phyloP scores from a whole-genome alignment of 2,797 vertebrate species.

The Percopsis omiscomaycus region DNA sequence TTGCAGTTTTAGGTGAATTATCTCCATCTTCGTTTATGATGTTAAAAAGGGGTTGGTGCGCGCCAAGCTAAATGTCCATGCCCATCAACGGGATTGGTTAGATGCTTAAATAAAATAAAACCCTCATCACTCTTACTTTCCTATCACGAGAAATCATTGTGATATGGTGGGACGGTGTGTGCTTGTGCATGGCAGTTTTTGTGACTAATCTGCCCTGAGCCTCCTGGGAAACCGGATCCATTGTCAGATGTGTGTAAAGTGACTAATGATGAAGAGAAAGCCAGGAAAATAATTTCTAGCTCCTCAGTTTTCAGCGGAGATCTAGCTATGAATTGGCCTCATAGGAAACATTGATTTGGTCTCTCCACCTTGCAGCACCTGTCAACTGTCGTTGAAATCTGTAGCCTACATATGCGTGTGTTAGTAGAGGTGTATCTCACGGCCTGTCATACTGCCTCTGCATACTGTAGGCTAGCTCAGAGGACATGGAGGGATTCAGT shows the following conservation, averaged over 20 bases:
- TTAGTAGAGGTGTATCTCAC: slow-evolving; percentile 32
- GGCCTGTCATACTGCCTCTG: slow-evolving; percentile 37
- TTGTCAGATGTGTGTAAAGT: slow-evolving; percentile 51
- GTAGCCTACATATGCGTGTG: slow-evolving; percentile 2
- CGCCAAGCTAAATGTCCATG: too few relatives aligned
- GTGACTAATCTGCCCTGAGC: neutral
- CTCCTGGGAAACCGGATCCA: slow-evolving; percentile 21
- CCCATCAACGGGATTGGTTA: too few relatives aligned
- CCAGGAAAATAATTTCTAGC: slow-evolving; percentile 49
- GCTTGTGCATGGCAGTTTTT: slow-evolving; percentile 9
- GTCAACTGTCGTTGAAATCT: slow-evolving; percentile 1
- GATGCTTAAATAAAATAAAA: too few relatives aligned
- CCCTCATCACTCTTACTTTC: neutral
- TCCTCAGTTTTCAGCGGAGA: slow-evolving; percentile 51
- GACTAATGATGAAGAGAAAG: slow-evolving; percentile 42
- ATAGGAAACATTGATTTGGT: slow-evolving; percentile 35
- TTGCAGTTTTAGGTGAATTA: too few relatives aligned
- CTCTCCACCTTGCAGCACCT: slow-evolving; percentile 16
- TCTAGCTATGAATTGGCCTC: slow-evolving; percentile 56
- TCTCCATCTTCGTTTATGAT: too few relatives aligned
- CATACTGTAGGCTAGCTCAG: neutral
- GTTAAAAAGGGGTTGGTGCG: too few relatives aligned
- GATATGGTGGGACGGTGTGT: neutral
- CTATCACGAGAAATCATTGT: too few relatives aligned
- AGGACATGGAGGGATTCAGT: slow-evolving; percentile 10